These are phyloP conservation scores for Sitta carolinensis DNA, from an alignment of 2,797 vertebrate genomes.

Conservation along the genomic window DNA sequence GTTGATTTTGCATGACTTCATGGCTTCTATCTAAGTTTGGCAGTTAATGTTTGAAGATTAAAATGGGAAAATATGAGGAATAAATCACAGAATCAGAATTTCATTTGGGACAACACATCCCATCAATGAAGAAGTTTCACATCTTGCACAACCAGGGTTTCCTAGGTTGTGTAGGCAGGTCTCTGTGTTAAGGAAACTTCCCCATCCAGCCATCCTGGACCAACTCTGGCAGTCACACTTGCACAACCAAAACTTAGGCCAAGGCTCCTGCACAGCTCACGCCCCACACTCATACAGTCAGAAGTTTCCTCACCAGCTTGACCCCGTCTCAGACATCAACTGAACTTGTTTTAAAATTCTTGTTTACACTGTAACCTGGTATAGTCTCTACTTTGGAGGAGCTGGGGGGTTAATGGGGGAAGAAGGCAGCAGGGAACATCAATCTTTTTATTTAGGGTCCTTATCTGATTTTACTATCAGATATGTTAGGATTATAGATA, in stretches of 20 bases:
- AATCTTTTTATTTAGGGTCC: neutral
- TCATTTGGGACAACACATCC: neutral
- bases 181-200: neutral
- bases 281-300: neutral
- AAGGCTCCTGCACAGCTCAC: neutral
- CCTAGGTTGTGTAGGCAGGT: neutral
- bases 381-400: neutral
- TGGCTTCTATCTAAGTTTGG: neutral
- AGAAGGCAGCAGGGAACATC: neutral
- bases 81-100: neutral
- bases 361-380: neutral
- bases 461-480: neutral
- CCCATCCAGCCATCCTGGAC: neutral
- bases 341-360: neutral
- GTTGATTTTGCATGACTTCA: conserved; percentile 16
- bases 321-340: neutral
- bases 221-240: neutral
- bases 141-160: neutral
- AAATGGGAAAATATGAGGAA: neutral
- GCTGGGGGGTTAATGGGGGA: neutral
- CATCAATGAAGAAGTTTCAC: neutral
- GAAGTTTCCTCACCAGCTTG: neutral
- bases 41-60: neutral
- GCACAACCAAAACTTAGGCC: neutral
- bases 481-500: neutral